A percentile compares a stretch with the other conserved stretches of the same genome.
Conservation (phyloP, 2,113 vertebrate species). For the Hippotragus niger region DNA sequence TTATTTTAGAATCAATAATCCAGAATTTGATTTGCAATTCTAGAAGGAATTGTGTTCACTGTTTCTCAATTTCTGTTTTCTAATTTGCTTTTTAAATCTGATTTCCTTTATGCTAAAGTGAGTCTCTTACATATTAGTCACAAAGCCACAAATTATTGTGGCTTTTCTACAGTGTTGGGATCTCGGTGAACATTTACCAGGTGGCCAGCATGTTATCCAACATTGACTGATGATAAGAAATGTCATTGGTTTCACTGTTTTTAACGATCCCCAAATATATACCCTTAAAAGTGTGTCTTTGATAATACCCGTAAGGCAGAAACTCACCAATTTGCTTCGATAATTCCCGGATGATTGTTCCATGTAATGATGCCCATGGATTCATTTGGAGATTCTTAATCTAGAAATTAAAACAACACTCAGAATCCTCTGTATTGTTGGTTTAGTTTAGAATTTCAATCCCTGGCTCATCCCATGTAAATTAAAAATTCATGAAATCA, state of each 20-base stretch:
- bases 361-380: background rate
- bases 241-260: slow-evolving; percentile 2
- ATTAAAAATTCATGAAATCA: slow-evolving; percentile 55
- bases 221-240: background rate
- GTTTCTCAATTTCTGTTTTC: slow-evolving; percentile 20
- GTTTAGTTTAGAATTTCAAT: slow-evolving; percentile 49
- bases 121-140: background rate
- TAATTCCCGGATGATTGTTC: background rate
- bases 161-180: background rate
- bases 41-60: background rate
- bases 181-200: background rate
- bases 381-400: slow-evolving; percentile 33
- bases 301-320: background rate
- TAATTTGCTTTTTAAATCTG: slow-evolving; percentile 8
- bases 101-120: slow-evolving; percentile 8
- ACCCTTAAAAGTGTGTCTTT: background rate
- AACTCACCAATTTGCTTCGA: background rate
- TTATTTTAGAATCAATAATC: slow-evolving; percentile 25
- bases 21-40: background rate
- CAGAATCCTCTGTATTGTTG: background rate
- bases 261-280: background rate
- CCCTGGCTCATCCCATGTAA: slow-evolving; percentile 14
- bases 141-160: background rate
- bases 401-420: slow-evolving; percentile 1
- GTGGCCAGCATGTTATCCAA: background rate